Conservation (phyloP, 2,797 vertebrate species). For the Anabacerthia variegaticeps region DNA sequence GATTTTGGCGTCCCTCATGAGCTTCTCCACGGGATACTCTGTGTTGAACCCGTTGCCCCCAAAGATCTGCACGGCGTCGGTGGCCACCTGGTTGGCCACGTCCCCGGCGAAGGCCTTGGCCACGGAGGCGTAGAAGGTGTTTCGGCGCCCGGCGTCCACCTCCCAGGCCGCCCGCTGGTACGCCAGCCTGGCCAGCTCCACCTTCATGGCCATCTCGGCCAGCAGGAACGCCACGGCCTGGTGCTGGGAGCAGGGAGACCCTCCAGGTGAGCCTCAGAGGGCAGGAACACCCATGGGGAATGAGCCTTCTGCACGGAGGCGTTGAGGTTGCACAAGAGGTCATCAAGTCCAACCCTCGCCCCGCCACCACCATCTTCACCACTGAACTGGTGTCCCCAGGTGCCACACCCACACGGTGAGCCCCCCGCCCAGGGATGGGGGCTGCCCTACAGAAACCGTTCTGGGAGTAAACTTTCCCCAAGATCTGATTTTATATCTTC, state of each 20-base stretch:
- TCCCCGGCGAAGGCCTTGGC: neutral
- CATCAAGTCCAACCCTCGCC: neutral
- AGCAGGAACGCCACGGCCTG: neutral
- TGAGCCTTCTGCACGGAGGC: too few species aligned
- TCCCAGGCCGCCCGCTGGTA: neutral
- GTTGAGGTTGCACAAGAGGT: too few species aligned
- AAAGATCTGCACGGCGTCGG: neutral
- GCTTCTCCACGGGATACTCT: neutral
- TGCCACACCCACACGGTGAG: neutral
- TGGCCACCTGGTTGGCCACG: neutral
- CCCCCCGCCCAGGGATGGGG: neutral
- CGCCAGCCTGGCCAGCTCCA: neutral
- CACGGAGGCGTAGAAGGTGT: neutral
- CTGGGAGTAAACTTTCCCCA: too few species aligned
- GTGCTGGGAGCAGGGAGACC: neutral
- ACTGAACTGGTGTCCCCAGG: too few species aligned
- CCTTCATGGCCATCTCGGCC: neutral
- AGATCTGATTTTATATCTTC: too few species aligned
- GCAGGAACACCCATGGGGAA: accelerated
- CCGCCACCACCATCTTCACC: neutral
- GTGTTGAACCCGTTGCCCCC: neutral
- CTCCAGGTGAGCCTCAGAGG: neutral
- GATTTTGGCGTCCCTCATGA: neutral
- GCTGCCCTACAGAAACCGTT: neutral
- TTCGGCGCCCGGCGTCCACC: neutral